Percentiles rank a stretch among this genome's conserved stretches.
These are phyloP conservation scores for Clamator glandarius DNA, from an alignment of 2,797 vertebrate species.

Conservation along the genomic window DNA sequence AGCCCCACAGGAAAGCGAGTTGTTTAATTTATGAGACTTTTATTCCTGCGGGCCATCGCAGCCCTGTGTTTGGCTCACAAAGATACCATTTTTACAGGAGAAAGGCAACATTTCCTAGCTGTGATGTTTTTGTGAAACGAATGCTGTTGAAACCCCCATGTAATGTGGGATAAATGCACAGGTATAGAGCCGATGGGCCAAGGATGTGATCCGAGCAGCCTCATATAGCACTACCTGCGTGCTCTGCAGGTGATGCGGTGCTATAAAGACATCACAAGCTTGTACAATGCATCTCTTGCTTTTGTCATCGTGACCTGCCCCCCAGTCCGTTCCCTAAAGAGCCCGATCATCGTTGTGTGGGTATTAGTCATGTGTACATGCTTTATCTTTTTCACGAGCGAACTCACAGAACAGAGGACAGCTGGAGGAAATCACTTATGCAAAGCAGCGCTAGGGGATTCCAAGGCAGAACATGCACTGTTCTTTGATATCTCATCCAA, in stretches of 20 bases:
- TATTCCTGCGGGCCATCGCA: neutral
- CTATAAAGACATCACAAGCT: neutral
- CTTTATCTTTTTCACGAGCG: neutral
- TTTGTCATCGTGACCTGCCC: neutral
- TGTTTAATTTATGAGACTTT: neutral
- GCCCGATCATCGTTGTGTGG: neutral
- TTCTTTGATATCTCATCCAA: neutral
- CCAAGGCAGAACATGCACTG: neutral
- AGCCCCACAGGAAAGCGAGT: neutral
- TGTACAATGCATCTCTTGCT: neutral
- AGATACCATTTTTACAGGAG: neutral
- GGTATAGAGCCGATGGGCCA: neutral
- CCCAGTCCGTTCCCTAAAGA: neutral
- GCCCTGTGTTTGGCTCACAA: neutral
- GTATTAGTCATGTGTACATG: neutral
- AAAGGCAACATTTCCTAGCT: neutral
- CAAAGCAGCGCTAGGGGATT: neutral
- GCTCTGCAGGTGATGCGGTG: fast-evolving
- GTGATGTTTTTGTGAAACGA: neutral
- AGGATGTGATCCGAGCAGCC: neutral
- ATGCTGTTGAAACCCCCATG: neutral
- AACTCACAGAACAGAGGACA: neutral
- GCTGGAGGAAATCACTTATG: neutral
- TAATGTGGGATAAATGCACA: neutral
- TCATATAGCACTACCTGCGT: fast-evolving